Evolutionary conservation across 1,140 invertebrate species (phyloP).

Genomic region (Lepidotrigona ventralis): DNA sequence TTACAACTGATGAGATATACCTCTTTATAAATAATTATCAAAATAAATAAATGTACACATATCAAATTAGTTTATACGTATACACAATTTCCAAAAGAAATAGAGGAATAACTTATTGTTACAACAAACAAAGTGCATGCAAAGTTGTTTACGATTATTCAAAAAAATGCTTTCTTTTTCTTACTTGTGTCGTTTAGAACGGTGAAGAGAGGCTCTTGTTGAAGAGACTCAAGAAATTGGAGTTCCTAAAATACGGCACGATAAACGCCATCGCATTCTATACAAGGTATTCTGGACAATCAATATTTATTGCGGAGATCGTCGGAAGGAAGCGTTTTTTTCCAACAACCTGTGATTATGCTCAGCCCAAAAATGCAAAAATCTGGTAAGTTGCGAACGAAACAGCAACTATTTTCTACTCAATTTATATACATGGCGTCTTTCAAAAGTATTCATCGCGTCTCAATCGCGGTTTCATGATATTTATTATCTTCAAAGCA

Average conservation of each 20-base stretch:
- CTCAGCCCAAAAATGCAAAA: constrained; percentile 92
- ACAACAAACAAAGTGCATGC: neutral
- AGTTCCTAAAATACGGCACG: constrained; percentile 13
- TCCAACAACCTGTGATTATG: constrained; percentile 77
- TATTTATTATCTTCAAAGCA: too few relatives aligned
- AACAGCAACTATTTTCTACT: neutral
- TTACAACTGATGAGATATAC: too few relatives aligned
- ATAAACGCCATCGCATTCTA: constrained; percentile 19
- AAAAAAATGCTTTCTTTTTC: neutral
- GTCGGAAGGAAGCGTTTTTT: constrained; percentile 6
- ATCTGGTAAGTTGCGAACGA: constrained; percentile 70
- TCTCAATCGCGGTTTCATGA: too few relatives aligned
- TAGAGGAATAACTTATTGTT: neutral
- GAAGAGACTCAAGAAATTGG: constrained; percentile 19
- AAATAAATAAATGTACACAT: neutral
- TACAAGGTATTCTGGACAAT: constrained; percentile 61
- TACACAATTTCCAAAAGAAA: neutral
- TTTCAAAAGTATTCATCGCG: neutral
- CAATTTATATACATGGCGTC: neutral
- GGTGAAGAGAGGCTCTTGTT: neutral
- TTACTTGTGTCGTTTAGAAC: constrained; percentile 7
- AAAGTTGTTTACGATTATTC: neutral
- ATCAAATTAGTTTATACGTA: neutral
- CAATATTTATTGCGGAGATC: constrained; percentile 49
- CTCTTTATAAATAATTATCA: too few relatives aligned